These are phyloP conservation scores for Digitonthophagus gazella DNA, from an alignment of 2,888 invertebrate genomes.

Conservation along the genomic window DNA sequence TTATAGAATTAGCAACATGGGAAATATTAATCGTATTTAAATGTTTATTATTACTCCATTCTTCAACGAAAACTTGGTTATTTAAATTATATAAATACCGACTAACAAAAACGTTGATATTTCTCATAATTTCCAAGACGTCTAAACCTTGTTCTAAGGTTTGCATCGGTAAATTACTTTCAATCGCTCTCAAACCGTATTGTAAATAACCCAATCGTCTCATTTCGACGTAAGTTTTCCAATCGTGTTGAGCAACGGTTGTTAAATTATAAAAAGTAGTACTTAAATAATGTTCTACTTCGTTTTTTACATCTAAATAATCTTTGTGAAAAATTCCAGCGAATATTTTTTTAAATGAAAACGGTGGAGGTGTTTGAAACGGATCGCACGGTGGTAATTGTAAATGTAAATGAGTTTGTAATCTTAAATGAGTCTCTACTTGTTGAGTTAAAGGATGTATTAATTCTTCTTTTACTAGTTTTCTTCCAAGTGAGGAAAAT, in stretches of 20 bases:
- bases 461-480: constrained; percentile 16
- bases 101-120: constrained; percentile 91
- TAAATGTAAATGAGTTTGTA: constrained; percentile 90
- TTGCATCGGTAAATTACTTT: constrained; percentile 93
- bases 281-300: constrained; percentile 87
- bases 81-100: constrained; percentile 94
- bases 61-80: constrained; percentile 93
- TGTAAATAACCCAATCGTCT: constrained; percentile 85
- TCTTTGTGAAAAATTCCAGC: constrained; percentile 47
- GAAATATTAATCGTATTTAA: constrained; percentile 92
- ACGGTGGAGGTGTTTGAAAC: constrained; percentile 42
- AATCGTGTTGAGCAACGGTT: constrained; percentile 94
- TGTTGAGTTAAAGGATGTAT: constrained; percentile 69
- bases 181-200: constrained; percentile 76
- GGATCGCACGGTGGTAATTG: constrained; percentile 64
- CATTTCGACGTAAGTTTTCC: constrained; percentile 98
- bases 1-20: constrained; percentile 94
- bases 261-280: constrained; percentile 96
- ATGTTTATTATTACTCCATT: constrained; percentile 86
- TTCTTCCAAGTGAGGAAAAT: constrained; percentile 11
- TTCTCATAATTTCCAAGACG: constrained; percentile 94
- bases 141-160: constrained; percentile 96
- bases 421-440: constrained; percentile 88
- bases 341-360: constrained; percentile 43
- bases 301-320: constrained; percentile 45